Base-by-base conservation (phyloP, 2,888 invertebrate genomes). In the Leptogaster cylindrica region DNA sequence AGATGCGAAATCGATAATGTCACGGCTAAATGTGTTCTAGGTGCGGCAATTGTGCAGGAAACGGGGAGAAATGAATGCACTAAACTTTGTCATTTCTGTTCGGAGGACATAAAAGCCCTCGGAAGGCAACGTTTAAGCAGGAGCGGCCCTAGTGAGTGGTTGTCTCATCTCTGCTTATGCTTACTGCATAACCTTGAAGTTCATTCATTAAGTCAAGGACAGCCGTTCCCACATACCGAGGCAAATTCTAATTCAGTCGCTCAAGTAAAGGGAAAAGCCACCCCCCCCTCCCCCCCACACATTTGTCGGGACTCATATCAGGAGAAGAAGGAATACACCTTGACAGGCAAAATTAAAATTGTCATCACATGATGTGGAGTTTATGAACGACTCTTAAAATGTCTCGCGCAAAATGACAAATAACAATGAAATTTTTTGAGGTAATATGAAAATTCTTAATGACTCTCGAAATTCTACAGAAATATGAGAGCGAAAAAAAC, bases 191-290 rank as follows among this genome's bases (percentile, higher is more conserved):
- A 52, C 52, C 52, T 52, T 52, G 52, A 52, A 52, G 52, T 52
- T 33, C 52, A 33, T 52, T 52, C 52, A 52, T 52, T 52, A 52
- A 52, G 52, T 52, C 52, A 52, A 52, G 52, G 52, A 28, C 52
- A 33, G 23, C 16, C 46, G 23, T 52, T 2, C 14, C n/a, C 33
- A 12, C 33, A 52, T 7, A 5, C 31, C 18, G 31, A 52, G 10
- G 20, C 23, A n/a, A 33, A 52, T 28, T 33, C 28, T 52, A 33
- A 33, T 52, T 33, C 10, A 16, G 52, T 52, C 52, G 52, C 52
- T 33, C 8, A 52, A 31, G 33, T 27, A 31, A 10, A 3, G 31
- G 28, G 52, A 20, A 18, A 52, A 46, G n/a, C n/a, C n/a, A n/a
- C n/a, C n/a, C n/a, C n/a, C n/a, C n/a, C n/a, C n/a, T n/a, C n/a